Conservation (phyloP, 2,113 vertebrate species). For the Atractosteus spatula region DNA sequence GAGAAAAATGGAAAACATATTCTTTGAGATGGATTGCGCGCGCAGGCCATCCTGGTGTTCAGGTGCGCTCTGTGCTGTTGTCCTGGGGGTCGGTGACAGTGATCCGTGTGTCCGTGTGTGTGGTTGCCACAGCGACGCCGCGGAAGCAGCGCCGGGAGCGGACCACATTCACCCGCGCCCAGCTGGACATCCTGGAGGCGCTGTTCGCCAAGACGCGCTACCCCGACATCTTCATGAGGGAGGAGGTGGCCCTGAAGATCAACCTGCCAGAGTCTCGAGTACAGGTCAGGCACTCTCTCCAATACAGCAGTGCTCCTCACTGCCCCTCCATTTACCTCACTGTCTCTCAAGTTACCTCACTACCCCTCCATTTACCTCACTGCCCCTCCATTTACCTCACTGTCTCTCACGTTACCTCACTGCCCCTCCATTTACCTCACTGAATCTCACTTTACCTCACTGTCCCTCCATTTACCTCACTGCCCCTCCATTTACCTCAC, state of each 20-base stretch:
- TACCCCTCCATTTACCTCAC: background rate
- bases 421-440: too few species aligned
- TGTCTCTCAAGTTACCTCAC: background rate
- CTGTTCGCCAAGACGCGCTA: conserved; percentile 83
- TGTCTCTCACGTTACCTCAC: too few species aligned
- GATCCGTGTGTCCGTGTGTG: background rate
- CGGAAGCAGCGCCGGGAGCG: conserved; percentile 80
- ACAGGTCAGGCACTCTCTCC: conserved; percentile 56
- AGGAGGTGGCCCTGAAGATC: conserved; percentile 83
- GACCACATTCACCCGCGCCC: conserved; percentile 82
- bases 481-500: too few species aligned
- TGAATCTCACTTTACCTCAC: too few species aligned
- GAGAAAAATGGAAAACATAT: too few species aligned
- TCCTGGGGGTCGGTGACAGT: too few species aligned
- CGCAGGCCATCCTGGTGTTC: too few species aligned
- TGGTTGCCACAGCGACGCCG: conserved; percentile 57
- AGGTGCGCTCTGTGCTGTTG: too few species aligned
- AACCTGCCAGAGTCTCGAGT: conserved; percentile 81
- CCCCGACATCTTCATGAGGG: conserved; percentile 85
- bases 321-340: too few species aligned
- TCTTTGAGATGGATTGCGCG: too few species aligned
- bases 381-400: background rate
- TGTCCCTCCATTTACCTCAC: too few species aligned
- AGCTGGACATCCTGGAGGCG: conserved; percentile 79
- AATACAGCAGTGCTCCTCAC: too few species aligned